Evolutionary conservation across 2,797 vertebrate genomes (phyloP).

Genomic region (Acrocephalus scirpaceus): DNA sequence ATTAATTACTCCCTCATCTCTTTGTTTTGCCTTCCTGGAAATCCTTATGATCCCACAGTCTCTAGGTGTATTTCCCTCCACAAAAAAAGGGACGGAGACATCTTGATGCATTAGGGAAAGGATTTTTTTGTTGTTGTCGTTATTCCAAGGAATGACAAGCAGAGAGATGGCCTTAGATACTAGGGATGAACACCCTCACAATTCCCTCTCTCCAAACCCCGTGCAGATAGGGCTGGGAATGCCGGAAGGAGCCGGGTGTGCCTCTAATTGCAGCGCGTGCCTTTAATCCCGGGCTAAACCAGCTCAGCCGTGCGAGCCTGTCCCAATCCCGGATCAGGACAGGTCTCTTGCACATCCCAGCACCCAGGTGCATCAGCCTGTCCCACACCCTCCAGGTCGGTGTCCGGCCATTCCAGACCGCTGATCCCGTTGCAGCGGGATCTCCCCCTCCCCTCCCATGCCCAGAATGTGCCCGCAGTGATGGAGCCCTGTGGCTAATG

Average conservation of each 20-base stretch:
- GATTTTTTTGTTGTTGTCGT: neutral
- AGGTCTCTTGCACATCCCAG: neutral
- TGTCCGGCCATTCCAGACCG: fast-evolving
- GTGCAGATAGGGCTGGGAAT: neutral
- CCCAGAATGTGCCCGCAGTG: neutral
- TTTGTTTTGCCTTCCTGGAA: neutral
- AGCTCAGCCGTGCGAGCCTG: neutral
- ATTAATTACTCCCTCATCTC: neutral
- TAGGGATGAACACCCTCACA: too few species aligned
- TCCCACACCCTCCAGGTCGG: neutral
- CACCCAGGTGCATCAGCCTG: fast-evolving
- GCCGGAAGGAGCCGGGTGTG: neutral
- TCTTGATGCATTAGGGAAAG: neutral
- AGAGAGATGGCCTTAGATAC: neutral
- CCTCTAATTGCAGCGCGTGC: neutral
- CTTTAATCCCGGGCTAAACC: neutral
- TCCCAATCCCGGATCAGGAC: fast-evolving
- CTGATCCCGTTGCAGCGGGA: neutral
- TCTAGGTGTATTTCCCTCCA: too few species aligned
- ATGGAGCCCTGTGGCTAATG: neutral
- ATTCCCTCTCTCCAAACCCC: neutral
- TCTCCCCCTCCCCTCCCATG: neutral
- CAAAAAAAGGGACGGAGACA: neutral
- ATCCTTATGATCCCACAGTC: neutral
- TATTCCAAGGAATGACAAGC: neutral